phyloP scores from a whole-genome alignment of 2,797 vertebrate genomes.

The Meda fulgida region DNA sequence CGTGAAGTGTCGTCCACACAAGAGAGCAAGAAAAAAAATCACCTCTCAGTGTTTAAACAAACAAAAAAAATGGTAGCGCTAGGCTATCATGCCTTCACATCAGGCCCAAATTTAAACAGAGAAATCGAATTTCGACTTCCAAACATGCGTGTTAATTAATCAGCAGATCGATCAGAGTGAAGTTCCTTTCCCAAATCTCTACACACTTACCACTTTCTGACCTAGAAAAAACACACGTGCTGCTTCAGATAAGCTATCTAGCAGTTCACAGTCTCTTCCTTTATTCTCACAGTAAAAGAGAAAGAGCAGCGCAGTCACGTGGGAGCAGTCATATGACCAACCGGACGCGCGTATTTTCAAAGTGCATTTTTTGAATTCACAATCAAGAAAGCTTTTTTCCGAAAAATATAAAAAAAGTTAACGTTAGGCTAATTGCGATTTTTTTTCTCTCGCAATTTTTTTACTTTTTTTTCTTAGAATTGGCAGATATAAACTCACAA shows the following conservation, averaged over 20 bases:
- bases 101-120: not conserved
- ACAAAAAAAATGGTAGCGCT: not conserved
- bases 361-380: conserved; percentile 20
- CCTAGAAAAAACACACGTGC: not conserved
- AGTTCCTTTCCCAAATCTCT: not conserved
- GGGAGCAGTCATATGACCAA: conserved; percentile 1
- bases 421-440: no score
- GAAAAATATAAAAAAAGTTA: not conserved
- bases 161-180: not conserved
- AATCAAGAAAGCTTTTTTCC: not conserved
- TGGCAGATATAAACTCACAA: not conserved
- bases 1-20: not conserved
- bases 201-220: no score
- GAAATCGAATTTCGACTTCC: not conserved
- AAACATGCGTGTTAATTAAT: not conserved
- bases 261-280: not conserved
- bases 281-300: not conserved
- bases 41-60: not conserved
- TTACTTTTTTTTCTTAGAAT: no score
- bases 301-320: conserved; percentile 7
- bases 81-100: not conserved
- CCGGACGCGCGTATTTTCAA: not conserved
- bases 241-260: not conserved
- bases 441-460: no score
- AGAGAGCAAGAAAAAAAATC: not conserved